Evolutionary conservation across 2,113 vertebrate genomes (phyloP), one percentile per base, ranked within the genome.

Genomic region (Saccopteryx bilineata): DNA sequence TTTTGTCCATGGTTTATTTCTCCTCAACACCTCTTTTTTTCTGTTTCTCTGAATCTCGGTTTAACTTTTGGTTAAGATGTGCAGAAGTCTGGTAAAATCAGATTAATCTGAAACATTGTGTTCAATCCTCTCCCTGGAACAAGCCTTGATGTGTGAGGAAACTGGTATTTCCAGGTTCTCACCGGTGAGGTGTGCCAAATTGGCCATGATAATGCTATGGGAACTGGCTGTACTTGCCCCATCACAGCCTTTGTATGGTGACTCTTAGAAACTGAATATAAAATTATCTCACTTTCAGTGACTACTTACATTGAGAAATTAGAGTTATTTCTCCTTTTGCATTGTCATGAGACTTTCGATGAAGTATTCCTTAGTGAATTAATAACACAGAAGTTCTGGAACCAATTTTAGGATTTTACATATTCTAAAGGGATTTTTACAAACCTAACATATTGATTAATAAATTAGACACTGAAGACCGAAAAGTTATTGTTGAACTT

Each of bases 91-190:
- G 81, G 50, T 69, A 56, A 93, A 93, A 46, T 94, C 74, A 89
- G 69, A 80, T 90, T 56, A 83, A 39, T 31, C 52, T 24, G 79
- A 94, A 94, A 80, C 63, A 68, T 28, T 19, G 15, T n/a, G 33
- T 60, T 17, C 80, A 83, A 7, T 69, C 33, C 28, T 78, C 74
- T 93, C 58, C 9, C 60, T 50, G 9, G 87, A 93, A 84, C 26
- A 90, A 91, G 21, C 13, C 28, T 87, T 83, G 85, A 74, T 75
- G 2, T 28, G 48, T 66, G 74, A 56, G 48, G 90, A 78, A 93
- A 81, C 85, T 93, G 90, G 79, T 86, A 23, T 95, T 94, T 94
- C 65, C 39, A 87, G 95, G 80, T 76, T 87, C 71, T 92, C 39
- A 15, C 63, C 21, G 17, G 12, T 26, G 18, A 88, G 68, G 72